Base-by-base conservation (phyloP, 2,797 vertebrate genomes). In the Columba guinea region DNA sequence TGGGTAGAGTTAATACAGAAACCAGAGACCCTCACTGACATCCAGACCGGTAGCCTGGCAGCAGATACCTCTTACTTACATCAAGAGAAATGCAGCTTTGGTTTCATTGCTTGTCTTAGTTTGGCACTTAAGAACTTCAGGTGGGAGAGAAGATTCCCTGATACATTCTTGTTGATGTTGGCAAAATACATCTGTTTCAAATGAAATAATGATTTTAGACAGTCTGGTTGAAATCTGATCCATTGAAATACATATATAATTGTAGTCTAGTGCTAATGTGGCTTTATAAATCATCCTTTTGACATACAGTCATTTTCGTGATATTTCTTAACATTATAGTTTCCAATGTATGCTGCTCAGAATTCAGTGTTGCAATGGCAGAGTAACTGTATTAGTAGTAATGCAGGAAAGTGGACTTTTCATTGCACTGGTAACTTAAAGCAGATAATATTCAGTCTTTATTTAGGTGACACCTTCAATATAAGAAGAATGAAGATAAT, bases 251-350 rank as follows among this genome's bases (percentile, higher is more conserved):
- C 34, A 41, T 63, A 13, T 9, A 46, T 84, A 73, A 46, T 74
- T 41, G 52, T 10, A 58, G 52, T 11, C 60, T 86, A 34, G 28
- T 53, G 85, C 52, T 84, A 76, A 79, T 21, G 23, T 20, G 55
- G 55, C 65, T 90, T 92, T 70, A n/a, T 83, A 59, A 85, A 81
- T 95, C 24, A 56, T 32, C 80, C 44, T 70, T 93, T 68, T 86
- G 60, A 91, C 15, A 8, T 46, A 9, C 3, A 89, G 88, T 53
- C 41, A 60, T 89, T 96, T 94, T 89, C 65, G 77, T 89, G 88
- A 65, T 92, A 81, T 93, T 96, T 95, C 90, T 88, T 94, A 95
- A 59, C 44, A 5, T 53, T 59, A 39, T 60, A 6, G 8, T 86
- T 93, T 92, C 69, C 82, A 82, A 0, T 39, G 18, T 48, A 71